These are phyloP conservation scores for Drosophila neotestacea DNA, from an alignment of 2,888 invertebrate species.

Conservation along the genomic window DNA sequence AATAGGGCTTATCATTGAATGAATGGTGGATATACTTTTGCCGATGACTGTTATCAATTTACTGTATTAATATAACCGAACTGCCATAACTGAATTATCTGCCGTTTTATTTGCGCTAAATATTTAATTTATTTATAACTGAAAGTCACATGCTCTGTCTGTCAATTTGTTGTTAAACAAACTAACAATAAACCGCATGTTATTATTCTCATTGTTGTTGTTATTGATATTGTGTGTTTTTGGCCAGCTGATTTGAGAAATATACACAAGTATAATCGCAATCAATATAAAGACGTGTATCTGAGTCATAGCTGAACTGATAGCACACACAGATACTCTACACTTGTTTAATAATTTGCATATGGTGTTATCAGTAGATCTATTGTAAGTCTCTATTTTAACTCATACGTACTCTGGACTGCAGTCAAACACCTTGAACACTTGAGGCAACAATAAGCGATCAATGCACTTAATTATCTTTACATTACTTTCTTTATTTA, in stretches of 20 bases:
- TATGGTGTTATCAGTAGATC: slow-evolving; percentile 1
- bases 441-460: slow-evolving; percentile 21
- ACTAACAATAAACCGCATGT: slow-evolving; percentile 40
- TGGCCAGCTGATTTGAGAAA: slow-evolving; percentile 28
- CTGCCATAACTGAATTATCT: slow-evolving; percentile 63
- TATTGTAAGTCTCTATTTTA: not conserved
- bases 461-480: slow-evolving; percentile 16
- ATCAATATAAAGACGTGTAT: not conserved
- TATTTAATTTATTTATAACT: slow-evolving; percentile 56
- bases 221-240: not conserved
- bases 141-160: slow-evolving; percentile 65
- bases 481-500: not conserved
- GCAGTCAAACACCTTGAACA: slow-evolving; percentile 5
- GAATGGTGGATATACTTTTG: slow-evolving; percentile 35
- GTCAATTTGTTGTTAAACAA: slow-evolving; percentile 50
- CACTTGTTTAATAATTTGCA: not conserved
- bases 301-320: not conserved
- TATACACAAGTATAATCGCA: not conserved
- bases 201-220: slow-evolving; percentile 13
- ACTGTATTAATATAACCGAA: slow-evolving; percentile 30
- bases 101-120: slow-evolving; percentile 48
- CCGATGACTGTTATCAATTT: slow-evolving; percentile 44
- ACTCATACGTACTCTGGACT: not conserved
- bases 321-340: slow-evolving; percentile 5
- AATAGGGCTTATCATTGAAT: slow-evolving; percentile 20